Conservation (phyloP, 2,888 invertebrate genomes). For the Serrognathus titanus region DNA sequence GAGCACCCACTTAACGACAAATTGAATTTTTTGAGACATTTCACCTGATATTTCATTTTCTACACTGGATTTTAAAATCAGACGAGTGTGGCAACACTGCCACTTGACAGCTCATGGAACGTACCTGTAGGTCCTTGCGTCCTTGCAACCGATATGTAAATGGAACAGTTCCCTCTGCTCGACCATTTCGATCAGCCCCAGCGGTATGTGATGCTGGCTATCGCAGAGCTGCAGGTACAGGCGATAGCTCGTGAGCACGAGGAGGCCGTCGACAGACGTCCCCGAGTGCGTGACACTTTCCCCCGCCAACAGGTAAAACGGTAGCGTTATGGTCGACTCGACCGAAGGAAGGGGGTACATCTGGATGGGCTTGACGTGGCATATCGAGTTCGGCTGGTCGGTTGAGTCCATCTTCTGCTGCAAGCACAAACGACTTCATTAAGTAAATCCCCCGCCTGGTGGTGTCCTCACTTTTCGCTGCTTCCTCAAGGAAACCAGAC, state of each 20-base stretch:
- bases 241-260: conserved; percentile 88
- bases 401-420: conserved; percentile 35
- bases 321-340: conserved; percentile 32
- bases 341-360: conserved; percentile 40
- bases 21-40: too few relatives aligned
- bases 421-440: background rate
- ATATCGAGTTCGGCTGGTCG: conserved; percentile 45
- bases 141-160: conserved; percentile 84
- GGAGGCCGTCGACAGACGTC: conserved; percentile 76
- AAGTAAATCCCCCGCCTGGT: too few relatives aligned
- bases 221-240: conserved; percentile 67
- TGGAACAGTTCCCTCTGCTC: conserved; percentile 85
- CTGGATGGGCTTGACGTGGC: conserved; percentile 43
- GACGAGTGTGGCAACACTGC: too few relatives aligned
- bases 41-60: too few relatives aligned
- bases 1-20: too few relatives aligned
- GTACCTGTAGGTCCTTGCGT: conserved; percentile 83
- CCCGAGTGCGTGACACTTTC: conserved; percentile 66
- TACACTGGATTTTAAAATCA: too few relatives aligned
- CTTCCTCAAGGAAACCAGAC: too few relatives aligned
- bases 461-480: too few relatives aligned
- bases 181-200: conserved; percentile 65
- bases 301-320: conserved; percentile 57
- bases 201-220: conserved; percentile 56
- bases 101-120: too few relatives aligned